Evolutionary conservation across 2,888 invertebrate genomes (phyloP), one percentile per base, ranked within the genome.

Genomic region (Lucinisca nassula): DNA sequence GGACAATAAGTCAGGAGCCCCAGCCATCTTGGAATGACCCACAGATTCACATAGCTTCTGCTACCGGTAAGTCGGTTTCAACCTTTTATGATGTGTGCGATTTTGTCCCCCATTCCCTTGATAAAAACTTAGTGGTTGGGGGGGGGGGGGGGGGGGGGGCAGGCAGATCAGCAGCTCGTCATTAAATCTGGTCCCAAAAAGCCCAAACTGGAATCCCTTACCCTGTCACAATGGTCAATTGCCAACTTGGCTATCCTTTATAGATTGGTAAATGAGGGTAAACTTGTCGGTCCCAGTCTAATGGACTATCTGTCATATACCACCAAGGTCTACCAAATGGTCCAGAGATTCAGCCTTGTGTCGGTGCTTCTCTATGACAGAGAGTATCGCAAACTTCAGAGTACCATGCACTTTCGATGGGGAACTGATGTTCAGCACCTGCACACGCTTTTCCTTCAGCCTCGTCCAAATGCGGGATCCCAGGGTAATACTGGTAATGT

Each of bases 1-100:
- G 51, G 51, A 51, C 61, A 30, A 8, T 61, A 27, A 30, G 8
- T 30, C 61, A 61, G 61, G 61, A 61, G 61, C 8, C 8, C 6
- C 61, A 61, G 61, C 61, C 61, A 10, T 61, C 61, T 6, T 61
- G 61, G 61, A 61, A 61, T 8, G 61, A 61, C 61, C 61, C 61
- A 61, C 61, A 61, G 61, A 61, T 61, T 17, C 61, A 30, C n/a
- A n/a, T n/a, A n/a, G n/a, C n/a, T n/a, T 55, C 55, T 4, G 55
- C 55, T 4, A 55, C 55, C 21, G 61, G 61, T 61, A 61, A 61
- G 61, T 61, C 21, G 27, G 21, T 30, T 61, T 8, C 61, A 27
- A 61, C 30, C 17, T 61, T 10, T 61, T 61, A 61, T 27, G 61
- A 61, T 61, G 17, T 61, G 1, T 61, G 61, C 17, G 61, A 61